These are phyloP conservation scores for Andrena haemorrhoa DNA, from an alignment of 2,888 invertebrate species.

Conservation along the genomic window DNA sequence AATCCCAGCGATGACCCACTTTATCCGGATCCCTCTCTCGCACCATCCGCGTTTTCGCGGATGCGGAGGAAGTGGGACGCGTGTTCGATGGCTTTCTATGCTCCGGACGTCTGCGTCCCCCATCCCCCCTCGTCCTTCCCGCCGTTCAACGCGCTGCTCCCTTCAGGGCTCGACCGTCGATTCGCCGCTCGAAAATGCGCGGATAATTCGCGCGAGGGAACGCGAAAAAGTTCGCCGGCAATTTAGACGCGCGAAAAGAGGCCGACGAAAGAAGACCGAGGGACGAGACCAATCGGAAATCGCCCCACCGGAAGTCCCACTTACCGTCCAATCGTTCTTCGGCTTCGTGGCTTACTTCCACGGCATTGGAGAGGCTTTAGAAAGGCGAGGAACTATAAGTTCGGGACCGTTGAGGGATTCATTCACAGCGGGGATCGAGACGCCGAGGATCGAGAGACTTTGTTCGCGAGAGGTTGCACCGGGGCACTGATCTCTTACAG, in stretches of 20 bases:
- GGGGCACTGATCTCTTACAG: background rate
- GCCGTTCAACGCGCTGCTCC: background rate
- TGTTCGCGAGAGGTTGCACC: background rate
- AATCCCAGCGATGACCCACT: slow-evolving; percentile 72
- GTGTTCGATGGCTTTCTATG: slow-evolving; percentile 60
- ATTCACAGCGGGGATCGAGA: slow-evolving; percentile 47
- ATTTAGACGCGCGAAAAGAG: slow-evolving; percentile 38
- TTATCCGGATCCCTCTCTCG: slow-evolving; percentile 38
- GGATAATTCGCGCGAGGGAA: slow-evolving; percentile 6
- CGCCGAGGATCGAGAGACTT: background rate
- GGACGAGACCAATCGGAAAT: slow-evolving; percentile 65
- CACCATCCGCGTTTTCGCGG: slow-evolving; percentile 62
- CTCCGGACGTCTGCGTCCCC: slow-evolving; percentile 28
- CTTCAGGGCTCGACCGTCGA: background rate
- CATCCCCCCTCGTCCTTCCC: slow-evolving; percentile 13
- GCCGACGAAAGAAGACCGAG: slow-evolving; percentile 28
- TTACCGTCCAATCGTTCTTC: slow-evolving; percentile 74
- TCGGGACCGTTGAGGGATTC: slow-evolving; percentile 55
- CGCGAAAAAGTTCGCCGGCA: slow-evolving; percentile 37
- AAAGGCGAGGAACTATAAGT: slow-evolving; percentile 79
- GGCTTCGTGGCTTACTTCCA: slow-evolving; percentile 74
- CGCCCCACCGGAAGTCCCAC: slow-evolving; percentile 68
- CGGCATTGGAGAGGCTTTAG: slow-evolving; percentile 73
- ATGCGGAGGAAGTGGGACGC: slow-evolving; percentile 68
- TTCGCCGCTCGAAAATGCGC: background rate